Percentiles rank a stretch among this genome's conserved stretches.
phyloP scores from a whole-genome alignment of 2,888 invertebrate genomes.

The Linyphia triangularis region DNA sequence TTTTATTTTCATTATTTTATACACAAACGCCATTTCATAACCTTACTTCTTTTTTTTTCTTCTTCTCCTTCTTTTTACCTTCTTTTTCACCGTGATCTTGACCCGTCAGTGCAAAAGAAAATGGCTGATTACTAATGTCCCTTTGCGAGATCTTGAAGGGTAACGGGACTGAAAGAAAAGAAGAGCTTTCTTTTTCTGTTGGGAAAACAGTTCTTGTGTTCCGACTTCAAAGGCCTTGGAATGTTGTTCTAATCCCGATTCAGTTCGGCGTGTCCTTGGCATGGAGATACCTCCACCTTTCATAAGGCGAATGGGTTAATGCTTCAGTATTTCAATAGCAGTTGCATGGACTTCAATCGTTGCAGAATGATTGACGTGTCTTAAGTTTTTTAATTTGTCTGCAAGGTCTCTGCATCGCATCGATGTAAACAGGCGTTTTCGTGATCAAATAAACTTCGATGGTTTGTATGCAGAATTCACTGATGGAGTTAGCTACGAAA shows the following conservation, averaged over 20 bases:
- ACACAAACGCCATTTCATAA: constrained; percentile 22
- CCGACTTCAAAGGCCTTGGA: constrained; percentile 9
- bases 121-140: constrained; percentile 4
- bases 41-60: not conserved
- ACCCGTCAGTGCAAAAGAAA: constrained; percentile 27
- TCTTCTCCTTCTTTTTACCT: constrained; percentile 11
- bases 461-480: not conserved
- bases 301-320: not conserved
- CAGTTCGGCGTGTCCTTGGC: constrained; percentile 3
- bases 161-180: constrained; percentile 36
- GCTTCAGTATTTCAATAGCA: not conserved
- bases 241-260: constrained; percentile 30
- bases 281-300: constrained; percentile 2
- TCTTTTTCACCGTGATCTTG: constrained; percentile 60
- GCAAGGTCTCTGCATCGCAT: not conserved
- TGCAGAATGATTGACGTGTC: not conserved
- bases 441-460: not conserved
- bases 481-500: too few relatives aligned
- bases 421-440: not conserved
- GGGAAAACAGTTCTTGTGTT: not conserved
- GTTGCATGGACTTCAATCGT: not conserved
- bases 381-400: not conserved
- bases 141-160: constrained; percentile 12
- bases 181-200: constrained; percentile 1
- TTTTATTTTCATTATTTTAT: constrained; percentile 21